phyloP scores from a whole-genome alignment of 2,797 vertebrate species.

The Chaetophractus vellerosus region DNA sequence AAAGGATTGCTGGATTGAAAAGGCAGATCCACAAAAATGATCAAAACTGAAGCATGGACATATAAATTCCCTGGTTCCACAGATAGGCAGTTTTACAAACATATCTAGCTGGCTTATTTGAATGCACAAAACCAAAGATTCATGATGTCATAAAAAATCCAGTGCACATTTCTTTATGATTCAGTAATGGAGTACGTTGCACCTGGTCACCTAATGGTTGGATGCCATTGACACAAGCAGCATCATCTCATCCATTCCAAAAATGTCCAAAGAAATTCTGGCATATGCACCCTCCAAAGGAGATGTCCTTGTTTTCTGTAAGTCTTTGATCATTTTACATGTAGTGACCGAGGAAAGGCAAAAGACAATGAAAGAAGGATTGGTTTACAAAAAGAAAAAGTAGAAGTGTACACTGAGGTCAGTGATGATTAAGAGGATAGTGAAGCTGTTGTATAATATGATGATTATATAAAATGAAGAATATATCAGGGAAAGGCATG shows the following conservation, averaged over 20 bases:
- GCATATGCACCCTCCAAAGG: not conserved
- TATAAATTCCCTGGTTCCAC: not conserved
- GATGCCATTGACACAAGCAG: not conserved
- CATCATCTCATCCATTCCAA: not conserved
- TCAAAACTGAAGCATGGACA: not conserved
- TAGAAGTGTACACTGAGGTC: slow-evolving; percentile 14
- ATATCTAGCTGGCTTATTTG: not conserved
- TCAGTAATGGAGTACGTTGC: not conserved
- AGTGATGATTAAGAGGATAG: not conserved
- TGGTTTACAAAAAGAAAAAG: slow-evolving; percentile 40
- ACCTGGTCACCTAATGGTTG: not conserved
- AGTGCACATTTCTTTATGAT: not conserved
- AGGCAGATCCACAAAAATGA: not conserved
- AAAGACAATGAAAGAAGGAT: slow-evolving; percentile 45
- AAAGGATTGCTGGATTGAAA: not conserved
- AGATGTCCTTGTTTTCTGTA: not conserved
- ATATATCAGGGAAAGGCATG: slow-evolving; percentile 35
- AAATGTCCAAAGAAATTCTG: not conserved
- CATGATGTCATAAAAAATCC: not conserved
- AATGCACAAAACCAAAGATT: not conserved
- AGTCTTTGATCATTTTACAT: not conserved
- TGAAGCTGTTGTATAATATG: slow-evolving; percentile 24
- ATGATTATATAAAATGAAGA: slow-evolving; percentile 35
- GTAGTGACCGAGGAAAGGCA: slow-evolving; percentile 35
- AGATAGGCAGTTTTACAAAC: not conserved